These are phyloP conservation scores for Agrochola circellaris DNA, from an alignment of 2,888 invertebrate species.

Conservation along the genomic window DNA sequence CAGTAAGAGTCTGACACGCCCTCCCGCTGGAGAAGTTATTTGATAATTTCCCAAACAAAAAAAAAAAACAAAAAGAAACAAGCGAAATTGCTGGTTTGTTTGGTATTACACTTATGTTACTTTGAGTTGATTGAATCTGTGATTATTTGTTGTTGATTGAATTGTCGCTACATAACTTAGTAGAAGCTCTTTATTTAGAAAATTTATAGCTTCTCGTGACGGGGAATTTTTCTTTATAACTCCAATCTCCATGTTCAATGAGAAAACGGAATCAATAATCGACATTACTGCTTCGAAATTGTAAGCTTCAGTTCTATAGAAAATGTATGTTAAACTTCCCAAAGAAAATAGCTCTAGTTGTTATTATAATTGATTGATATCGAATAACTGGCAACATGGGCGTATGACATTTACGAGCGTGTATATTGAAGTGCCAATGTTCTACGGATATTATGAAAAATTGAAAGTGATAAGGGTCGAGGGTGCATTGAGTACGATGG, in stretches of 20 bases:
- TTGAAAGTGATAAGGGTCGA: conserved; percentile 72
- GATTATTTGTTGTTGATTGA: too few species aligned
- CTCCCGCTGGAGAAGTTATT: too few species aligned
- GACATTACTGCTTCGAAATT: neutral
- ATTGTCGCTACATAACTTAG: too few species aligned
- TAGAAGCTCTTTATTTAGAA: too few species aligned
- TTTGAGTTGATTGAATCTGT: too few species aligned
- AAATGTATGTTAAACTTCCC: neutral
- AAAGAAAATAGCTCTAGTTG: neutral
- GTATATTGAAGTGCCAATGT: conserved; percentile 30
- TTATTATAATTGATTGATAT: conserved; percentile 26
- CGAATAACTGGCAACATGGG: conserved; percentile 11
- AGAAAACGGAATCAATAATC: too few species aligned
- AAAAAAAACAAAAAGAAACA: too few species aligned
- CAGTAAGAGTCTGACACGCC: too few species aligned
- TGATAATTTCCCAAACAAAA: too few species aligned
- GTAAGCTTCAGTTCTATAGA: neutral
- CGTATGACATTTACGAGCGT: conserved; percentile 21
- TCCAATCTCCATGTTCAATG: neutral
- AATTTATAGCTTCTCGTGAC: too few species aligned
- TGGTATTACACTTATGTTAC: too few species aligned
- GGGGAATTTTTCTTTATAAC: neutral
- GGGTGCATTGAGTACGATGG: conserved; percentile 54
- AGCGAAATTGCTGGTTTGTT: too few species aligned
- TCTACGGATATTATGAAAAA: conserved; percentile 63